phyloP scores from a whole-genome alignment of 2,113 vertebrate genomes.

The Neotoma lepida region DNA sequence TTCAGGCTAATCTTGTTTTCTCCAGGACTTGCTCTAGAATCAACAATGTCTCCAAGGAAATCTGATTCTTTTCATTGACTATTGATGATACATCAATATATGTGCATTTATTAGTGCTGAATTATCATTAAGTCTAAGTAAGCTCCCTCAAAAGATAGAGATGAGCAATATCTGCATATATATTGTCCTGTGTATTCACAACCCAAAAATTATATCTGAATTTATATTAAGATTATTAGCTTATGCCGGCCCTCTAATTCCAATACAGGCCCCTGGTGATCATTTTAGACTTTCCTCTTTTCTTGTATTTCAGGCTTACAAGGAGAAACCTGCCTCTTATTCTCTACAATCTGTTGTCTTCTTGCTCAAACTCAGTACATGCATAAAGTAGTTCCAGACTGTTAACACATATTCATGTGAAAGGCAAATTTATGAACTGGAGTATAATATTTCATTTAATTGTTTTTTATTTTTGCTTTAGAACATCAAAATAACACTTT shows the following conservation, averaged over 20 bases:
- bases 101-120: not conserved
- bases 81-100: not conserved
- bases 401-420: not conserved
- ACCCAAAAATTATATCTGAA: not conserved
- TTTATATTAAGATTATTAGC: not conserved
- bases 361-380: not conserved
- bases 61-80: not conserved
- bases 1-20: not conserved
- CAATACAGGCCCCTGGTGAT: not conserved
- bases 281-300: not conserved
- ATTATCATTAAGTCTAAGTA: not conserved
- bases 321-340: not conserved
- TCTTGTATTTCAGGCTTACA: not conserved
- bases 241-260: not conserved
- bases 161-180: not conserved
- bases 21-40: not conserved
- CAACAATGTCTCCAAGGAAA: not conserved
- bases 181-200: not conserved
- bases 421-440: conserved; percentile 2
- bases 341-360: not conserved
- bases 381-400: not conserved
- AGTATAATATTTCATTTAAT: not conserved
- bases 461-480: not conserved
- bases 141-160: not conserved
- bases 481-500: conserved; percentile 2